phyloP scores from a whole-genome alignment of 2,113 vertebrate species.

The Astatotilapia flaviijosephi region DNA sequence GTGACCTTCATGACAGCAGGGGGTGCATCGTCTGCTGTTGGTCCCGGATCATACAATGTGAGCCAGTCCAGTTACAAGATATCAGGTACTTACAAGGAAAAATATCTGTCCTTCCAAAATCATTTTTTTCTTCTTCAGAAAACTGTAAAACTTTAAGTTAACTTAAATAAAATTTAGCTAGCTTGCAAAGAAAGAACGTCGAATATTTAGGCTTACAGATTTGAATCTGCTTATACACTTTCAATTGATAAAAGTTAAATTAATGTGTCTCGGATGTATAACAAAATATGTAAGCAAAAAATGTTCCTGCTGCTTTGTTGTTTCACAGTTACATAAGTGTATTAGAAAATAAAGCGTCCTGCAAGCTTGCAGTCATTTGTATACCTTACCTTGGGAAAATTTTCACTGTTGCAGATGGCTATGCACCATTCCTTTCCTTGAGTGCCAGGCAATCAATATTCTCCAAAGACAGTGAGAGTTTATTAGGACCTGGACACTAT shows the following conservation, averaged over 20 bases:
- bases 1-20: constrained; percentile 16
- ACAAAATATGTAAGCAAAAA: not conserved
- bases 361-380: not conserved
- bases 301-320: not conserved
- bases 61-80: not conserved
- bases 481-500: constrained; percentile 79
- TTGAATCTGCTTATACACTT: not conserved
- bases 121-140: not conserved
- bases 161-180: not conserved
- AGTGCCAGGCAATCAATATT: constrained; percentile 59
- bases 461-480: not conserved
- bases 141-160: not conserved
- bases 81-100: constrained; percentile 24
- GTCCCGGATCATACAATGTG: constrained; percentile 64
- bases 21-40: constrained; percentile 33
- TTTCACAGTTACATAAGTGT: not conserved
- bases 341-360: not conserved
- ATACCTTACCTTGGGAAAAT: not conserved
- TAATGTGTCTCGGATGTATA: not conserved
- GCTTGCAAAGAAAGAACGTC: not conserved
- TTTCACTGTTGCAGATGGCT: constrained; percentile 58
- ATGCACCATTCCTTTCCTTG: constrained; percentile 81
- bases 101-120: not conserved
- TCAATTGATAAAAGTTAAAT: not conserved
- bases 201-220: not conserved